These are phyloP conservation scores for Pterobdella sp. DNA, from an alignment of 2,888 invertebrate genomes.

Conservation along the genomic window DNA sequence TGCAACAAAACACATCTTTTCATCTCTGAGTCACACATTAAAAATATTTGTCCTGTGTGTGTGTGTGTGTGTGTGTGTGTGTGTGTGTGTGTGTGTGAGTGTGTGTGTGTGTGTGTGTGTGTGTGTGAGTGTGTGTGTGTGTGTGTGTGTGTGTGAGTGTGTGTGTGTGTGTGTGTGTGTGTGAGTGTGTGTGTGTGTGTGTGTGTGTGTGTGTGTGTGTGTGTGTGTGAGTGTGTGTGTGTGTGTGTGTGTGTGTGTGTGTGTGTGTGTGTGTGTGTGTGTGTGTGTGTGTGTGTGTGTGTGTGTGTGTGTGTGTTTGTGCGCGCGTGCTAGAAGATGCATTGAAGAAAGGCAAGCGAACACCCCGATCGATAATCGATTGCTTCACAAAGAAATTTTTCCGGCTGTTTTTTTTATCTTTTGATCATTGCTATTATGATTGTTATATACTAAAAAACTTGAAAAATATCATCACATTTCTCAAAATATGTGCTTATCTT, in stretches of 20 bases:
- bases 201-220: background rate
- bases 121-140: slow-evolving; percentile 21
- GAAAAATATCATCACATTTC: no score
- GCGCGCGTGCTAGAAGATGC: no score
- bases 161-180: slow-evolving; percentile 13
- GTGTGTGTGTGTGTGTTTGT: slow-evolving; percentile 11
- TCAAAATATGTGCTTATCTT: no score
- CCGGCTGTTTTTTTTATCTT: no score
- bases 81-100: slow-evolving; percentile 16
- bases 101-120: slow-evolving; percentile 22
- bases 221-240: background rate
- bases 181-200: background rate
- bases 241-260: background rate
- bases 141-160: slow-evolving; percentile 17
- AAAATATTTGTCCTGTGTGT: no score
- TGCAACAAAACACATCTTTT: no score
- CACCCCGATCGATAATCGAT: no score
- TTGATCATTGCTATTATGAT: no score
- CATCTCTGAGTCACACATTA: no score
- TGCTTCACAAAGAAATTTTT: no score
- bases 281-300: background rate
- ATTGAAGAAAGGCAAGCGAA: no score
- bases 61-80: slow-evolving; percentile 24
- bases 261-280: background rate
- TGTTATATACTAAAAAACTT: no score